A percentile compares a stretch with the other conserved stretches of the same genome.
phyloP scores from a whole-genome alignment of 1,140 invertebrate species.

The Diplogasteroides magnus region DNA sequence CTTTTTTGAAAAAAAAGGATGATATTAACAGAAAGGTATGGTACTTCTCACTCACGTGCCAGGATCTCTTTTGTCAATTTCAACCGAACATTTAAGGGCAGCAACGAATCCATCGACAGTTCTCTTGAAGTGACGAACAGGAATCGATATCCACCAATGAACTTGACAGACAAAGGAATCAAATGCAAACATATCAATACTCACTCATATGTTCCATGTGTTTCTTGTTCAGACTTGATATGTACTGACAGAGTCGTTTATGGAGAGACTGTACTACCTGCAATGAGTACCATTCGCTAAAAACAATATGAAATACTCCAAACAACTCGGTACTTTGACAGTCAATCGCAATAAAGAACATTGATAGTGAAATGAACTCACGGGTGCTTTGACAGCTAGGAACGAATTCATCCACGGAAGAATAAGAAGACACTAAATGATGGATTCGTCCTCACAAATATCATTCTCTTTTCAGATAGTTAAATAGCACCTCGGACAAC shows the following conservation, averaged over 20 bases:
- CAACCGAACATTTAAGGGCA: no score
- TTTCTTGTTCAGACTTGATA: neutral
- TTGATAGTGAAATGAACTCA: neutral
- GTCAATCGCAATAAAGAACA: neutral
- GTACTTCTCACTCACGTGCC: no score
- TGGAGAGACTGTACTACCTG: neutral
- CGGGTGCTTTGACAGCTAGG: neutral
- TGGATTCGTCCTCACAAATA: no score
- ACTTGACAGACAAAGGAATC: conserved; percentile 11
- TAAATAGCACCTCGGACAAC: neutral
- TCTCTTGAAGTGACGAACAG: conserved; percentile 29
- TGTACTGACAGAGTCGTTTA: neutral
- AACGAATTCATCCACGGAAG: neutral
- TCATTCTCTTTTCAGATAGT: no score
- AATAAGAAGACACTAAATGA: neutral
- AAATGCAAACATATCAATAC: conserved; percentile 6
- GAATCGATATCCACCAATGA: conserved; percentile 23
- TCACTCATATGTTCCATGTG: neutral
- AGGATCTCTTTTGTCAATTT: no score
- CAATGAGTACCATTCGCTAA: neutral
- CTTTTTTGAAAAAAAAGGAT: no score
- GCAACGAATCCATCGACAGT: conserved; percentile 19
- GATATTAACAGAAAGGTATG: no score
- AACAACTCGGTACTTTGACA: no score
- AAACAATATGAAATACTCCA: neutral